Conservation (phyloP, 2,797 vertebrate species). For the Orientallactaga sibirica region DNA sequence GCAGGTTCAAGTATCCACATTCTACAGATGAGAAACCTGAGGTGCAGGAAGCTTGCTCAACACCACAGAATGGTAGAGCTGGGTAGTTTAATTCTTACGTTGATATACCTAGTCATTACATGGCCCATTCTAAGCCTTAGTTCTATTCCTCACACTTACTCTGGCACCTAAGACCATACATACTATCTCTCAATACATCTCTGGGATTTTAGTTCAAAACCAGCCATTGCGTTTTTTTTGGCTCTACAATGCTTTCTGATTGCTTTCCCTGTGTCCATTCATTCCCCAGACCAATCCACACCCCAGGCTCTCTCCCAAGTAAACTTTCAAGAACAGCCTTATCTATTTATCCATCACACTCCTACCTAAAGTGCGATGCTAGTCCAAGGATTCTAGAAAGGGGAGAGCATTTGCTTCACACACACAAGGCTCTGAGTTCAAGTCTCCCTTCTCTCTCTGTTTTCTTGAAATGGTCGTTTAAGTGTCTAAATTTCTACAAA, state of each 20-base stretch:
- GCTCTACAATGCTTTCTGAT: neutral
- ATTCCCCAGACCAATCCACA: neutral
- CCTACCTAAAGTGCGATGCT: neutral
- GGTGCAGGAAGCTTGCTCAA: neutral
- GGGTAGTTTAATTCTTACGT: neutral
- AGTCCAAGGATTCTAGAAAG: neutral
- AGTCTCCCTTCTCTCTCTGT: neutral
- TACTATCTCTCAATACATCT: neutral
- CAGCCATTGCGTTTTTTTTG: neutral
- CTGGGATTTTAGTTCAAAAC: slow-evolving; percentile 3
- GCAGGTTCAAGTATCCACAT: neutral
- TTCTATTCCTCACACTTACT: neutral
- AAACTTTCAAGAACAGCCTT: neutral
- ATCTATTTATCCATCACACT: neutral
- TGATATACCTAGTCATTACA: neutral
- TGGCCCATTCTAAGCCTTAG: neutral
- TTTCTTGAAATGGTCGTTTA: slow-evolving; percentile 25
- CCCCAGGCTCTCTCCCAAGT: neutral
- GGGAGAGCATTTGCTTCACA: too few species aligned
- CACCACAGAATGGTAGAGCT: neutral
- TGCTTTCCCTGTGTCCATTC: neutral
- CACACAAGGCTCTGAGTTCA: too few species aligned
- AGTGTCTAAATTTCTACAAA: neutral
- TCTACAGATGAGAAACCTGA: slow-evolving; percentile 7
- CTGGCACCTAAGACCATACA: neutral